A percentile compares a stretch with the other conserved stretches of the same genome.
These are phyloP conservation scores for Candoia aspera DNA, from an alignment of 2,113 vertebrate species.

Conservation along the genomic window DNA sequence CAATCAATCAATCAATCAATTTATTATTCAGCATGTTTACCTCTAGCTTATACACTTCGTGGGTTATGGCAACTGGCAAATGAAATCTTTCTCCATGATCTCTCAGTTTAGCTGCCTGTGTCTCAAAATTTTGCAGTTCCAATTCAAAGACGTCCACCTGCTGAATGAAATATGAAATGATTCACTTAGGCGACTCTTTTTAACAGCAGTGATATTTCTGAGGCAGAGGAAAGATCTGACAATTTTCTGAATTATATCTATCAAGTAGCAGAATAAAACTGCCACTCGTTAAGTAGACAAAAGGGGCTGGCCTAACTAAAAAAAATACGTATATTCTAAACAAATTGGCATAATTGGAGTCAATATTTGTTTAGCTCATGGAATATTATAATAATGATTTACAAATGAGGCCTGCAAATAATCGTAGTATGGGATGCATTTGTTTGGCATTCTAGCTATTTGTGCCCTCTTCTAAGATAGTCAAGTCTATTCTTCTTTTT, in stretches of 20 bases:
- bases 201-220: background rate
- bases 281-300: background rate
- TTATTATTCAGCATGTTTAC: conserved; percentile 64
- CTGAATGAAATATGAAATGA: conserved; percentile 65
- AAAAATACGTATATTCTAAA: background rate
- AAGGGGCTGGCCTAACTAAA: background rate
- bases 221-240: background rate
- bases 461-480: background rate
- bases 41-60: conserved; percentile 80
- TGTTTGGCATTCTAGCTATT: background rate
- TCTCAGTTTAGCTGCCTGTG: conserved; percentile 74
- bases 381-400: background rate
- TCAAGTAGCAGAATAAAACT: background rate
- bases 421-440: background rate
- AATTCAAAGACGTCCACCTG: conserved; percentile 60
- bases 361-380: background rate
- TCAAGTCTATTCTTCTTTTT: background rate
- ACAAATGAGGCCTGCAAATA: background rate
- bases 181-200: background rate
- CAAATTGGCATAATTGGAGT: background rate
- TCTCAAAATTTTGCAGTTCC: conserved; percentile 76
- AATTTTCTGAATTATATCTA: background rate
- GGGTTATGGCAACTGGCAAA: conserved; percentile 71
- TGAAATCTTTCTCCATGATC: conserved; percentile 68
- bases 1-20: too few species aligned